Base-by-base conservation (phyloP, 2,113 vertebrate genomes). In the cat (Felis catus) region DNA sequence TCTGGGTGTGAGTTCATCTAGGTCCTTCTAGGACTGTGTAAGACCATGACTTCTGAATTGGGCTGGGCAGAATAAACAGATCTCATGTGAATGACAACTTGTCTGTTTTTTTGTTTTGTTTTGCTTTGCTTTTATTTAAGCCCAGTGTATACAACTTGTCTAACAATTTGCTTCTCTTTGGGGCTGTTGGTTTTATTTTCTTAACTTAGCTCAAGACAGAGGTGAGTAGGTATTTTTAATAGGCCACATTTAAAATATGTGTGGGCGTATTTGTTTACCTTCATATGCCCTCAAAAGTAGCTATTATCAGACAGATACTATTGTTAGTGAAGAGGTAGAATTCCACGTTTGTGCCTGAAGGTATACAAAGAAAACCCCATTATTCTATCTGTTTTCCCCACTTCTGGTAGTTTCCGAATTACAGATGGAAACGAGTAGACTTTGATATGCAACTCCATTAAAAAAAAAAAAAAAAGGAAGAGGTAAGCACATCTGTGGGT, bases 131-230 rank as follows among this genome's bases (percentile, higher is more conserved):
- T 93, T 92, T 45, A 48, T 71, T 89, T 87, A 94, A 95, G 74
- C 15, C 9, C 74, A 76, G 83, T 51, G 51, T 51, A 18, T 39
- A 74, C 79, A 80, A 70, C 63, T 80, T 45, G 45, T 58, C 92
- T 92, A 83, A 82, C 89, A 61, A 29, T 90, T 95, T 93, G n/a
- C 81, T 89, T 97, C 63, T 70, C 41, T 65, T 55, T 89, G 79
- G 71, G 76, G 74, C 76, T 91, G 65, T 74, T 92, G 74, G 73
- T 92, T 98, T 96, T 94, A 66, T 97, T 92, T 97, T 92, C 76
- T 88, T 76, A 91, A 68, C 39, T 81, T 76, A 81, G 85, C 84
- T 97, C 88, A 39, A 78, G 41, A 55, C 21, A 76, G 74, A 90
- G 65, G 53, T 81, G 48, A 80, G 63, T 71, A 76, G 88, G 53